phyloP scores from a whole-genome alignment of 2,113 vertebrate species.

The Bagarius yarrelli region DNA sequence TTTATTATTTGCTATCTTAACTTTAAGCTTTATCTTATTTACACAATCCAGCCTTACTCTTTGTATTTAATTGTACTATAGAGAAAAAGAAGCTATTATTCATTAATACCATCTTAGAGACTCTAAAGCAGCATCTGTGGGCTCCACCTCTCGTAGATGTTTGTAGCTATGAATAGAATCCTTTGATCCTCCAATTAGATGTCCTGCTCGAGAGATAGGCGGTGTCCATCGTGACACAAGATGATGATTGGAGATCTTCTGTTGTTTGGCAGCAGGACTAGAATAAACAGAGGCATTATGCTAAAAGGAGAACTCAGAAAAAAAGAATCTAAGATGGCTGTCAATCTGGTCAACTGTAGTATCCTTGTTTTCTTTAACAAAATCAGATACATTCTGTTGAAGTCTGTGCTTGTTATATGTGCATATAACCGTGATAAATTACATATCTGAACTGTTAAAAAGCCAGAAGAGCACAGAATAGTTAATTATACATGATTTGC shows the following conservation, averaged over 20 bases:
- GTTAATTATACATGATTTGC: slow-evolving; percentile 40
- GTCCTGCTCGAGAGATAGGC: slow-evolving; percentile 81
- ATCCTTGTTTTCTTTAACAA: not conserved
- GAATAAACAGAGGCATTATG: not conserved
- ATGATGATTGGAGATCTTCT: slow-evolving; percentile 72
- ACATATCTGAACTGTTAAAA: not conserved
- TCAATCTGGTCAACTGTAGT: not conserved
- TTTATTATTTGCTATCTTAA: not conserved
- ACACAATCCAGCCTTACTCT: not conserved
- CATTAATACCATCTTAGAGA: slow-evolving; percentile 78
- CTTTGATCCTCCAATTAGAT: slow-evolving; percentile 76
- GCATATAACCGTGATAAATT: not conserved
- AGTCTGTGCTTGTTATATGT: not conserved
- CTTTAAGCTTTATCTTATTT: slow-evolving; percentile 1
- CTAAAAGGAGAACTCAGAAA: not conserved
- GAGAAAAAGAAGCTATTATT: no score
- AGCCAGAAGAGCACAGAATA: slow-evolving; percentile 5
- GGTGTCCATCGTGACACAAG: slow-evolving; percentile 83
- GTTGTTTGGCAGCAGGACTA: slow-evolving; percentile 79
- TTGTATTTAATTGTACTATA: not conserved
- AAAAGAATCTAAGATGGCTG: not conserved
- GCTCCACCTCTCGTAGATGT: slow-evolving; percentile 86
- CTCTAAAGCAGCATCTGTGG: slow-evolving; percentile 77
- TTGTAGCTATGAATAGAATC: slow-evolving; percentile 79
- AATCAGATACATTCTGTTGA: not conserved